Evolutionary conservation across 2,888 invertebrate species (phyloP), one percentile per base, ranked within the genome.

Genomic region (Campoletis raptor): DNA sequence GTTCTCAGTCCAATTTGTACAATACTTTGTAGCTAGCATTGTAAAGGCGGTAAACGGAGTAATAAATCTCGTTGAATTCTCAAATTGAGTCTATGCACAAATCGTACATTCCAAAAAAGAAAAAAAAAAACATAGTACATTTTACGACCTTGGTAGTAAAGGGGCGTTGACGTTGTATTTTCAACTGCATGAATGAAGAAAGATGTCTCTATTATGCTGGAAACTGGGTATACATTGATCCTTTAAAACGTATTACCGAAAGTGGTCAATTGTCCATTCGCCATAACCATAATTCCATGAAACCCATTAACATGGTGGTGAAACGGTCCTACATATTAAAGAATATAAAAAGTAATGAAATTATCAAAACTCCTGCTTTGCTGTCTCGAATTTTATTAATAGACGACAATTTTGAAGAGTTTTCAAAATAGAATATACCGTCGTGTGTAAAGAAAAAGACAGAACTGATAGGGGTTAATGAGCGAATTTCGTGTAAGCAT

Each of bases 31-130:
- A n/a, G 42, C 52, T n/a, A 67, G 73, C 54, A 36, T 74, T 74
- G 40, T 76, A 81, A 67, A 52, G 37, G 70, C 66, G 40, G 66
- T 67, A 21, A 76, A 57, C 57, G 67, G 52, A 76, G 85, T 67
- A 82, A 80, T 87, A 87, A 87, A 85, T 85, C 87, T 76, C 40
- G 67, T 9, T 6, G 42, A 57, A 72, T 78, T 40, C 37, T 54
- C 42, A 10, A 57, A 70, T 18, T n/a, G 21, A 66, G 10, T 24
- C 52, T 48, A 66, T 36, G 30, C 36, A 30, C 57, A 21, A 30
- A 7, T 54, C 24, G 57, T 48, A 18, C 21, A 12, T 54, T 48
- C 80, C 15, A 30, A 72, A 83, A 36, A 36, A 7, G 67, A 36
- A 36, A 36, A 36, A 7, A 73, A 36, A 36, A 7, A 67, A 12